Evolutionary conservation across 2,113 vertebrate genomes (phyloP), one percentile per base, ranked within the genome.

Genomic region (Procapra przewalskii): DNA sequence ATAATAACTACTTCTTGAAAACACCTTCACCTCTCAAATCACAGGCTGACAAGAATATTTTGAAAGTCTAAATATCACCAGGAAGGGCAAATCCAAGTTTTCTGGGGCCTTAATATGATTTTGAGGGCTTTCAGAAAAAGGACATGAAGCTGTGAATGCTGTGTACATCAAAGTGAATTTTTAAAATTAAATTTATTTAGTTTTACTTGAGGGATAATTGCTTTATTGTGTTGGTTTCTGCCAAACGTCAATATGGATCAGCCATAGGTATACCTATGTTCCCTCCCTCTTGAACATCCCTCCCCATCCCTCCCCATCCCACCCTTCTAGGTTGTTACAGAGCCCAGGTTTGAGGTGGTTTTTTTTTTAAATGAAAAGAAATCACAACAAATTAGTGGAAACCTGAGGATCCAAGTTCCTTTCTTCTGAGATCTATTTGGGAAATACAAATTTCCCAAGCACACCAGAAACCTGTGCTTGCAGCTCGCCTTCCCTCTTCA

Each of bases 391-490:
- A 77, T 33, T 48, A 85, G 29, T 52, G 25, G n/a, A 23, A 43
- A 33, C 13, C 21, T 85, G 45, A 6, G 31, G 9, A 60, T 88
- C 54, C 29, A 75, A 33, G 43, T 94, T 3, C 13, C 9, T 81
- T 90, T 93, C 15, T 87, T 94, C 31, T 85, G 83, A 94, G n/a
- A 88, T 62, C 83, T 81, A 13, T 40, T 91, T 91, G 94, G 43
- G 43, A 96, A 93, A 82, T 50, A 52, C 21, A 71, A 19, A 40
- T 75, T 40, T 75, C 67, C 19, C n/a, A 75, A 25, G 36, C 67
- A 75, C 59, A 55, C 36, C 50, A 80, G 36, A 91, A 60, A 89
- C 23, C 5, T 57, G 64, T 67, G 13, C 33, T 27, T 91, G 33
- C 17, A 80, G 33, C 43, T 59, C 87, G 55, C 2, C 64, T 96